phyloP scores from a whole-genome alignment of 2,113 vertebrate species.

The Tychaedon coryphoeus region DNA sequence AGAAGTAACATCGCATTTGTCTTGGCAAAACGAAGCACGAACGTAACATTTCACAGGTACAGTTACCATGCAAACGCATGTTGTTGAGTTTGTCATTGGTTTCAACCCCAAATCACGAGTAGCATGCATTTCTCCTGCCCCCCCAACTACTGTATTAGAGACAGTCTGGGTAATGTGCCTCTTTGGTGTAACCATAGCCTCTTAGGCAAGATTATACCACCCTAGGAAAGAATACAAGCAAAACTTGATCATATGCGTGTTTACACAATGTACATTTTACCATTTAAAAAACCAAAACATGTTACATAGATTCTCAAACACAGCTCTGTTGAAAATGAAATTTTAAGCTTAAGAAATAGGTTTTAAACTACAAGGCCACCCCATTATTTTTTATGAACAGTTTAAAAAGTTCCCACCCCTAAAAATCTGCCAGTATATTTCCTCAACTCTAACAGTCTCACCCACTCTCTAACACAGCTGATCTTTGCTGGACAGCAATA shows the following conservation, averaged over 20 bases:
- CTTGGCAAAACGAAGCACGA: constrained; percentile 65
- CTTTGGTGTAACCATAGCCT: constrained; percentile 60
- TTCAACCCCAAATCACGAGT: constrained; percentile 55
- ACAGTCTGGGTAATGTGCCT: constrained; percentile 70
- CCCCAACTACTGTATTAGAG: constrained; percentile 53
- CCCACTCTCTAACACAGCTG: constrained; percentile 21
- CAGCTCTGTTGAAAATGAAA: constrained; percentile 71
- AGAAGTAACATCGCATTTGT: constrained; percentile 54
- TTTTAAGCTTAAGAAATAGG: constrained; percentile 72
- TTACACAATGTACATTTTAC: constrained; percentile 69
- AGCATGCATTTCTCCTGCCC: constrained; percentile 74
- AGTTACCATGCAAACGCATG: constrained; percentile 75
- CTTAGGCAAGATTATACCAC: constrained; percentile 67
- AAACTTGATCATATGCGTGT: constrained; percentile 55
- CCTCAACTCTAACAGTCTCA: constrained; percentile 42
- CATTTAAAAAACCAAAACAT: constrained; percentile 65
- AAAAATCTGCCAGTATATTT: constrained; percentile 71
- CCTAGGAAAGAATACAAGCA: constrained; percentile 60
- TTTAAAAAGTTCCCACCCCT: constrained; percentile 78
- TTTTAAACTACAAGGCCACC: constrained; percentile 75
- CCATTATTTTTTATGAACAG: constrained; percentile 66
- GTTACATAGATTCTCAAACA: constrained; percentile 71
- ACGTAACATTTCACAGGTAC: constrained; percentile 61
- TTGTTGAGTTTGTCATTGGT: constrained; percentile 60
- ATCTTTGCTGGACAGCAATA: not conserved